Evolutionary conservation across 2,113 vertebrate species (phyloP).

Genomic region (Hypomesus transpacificus): DNA sequence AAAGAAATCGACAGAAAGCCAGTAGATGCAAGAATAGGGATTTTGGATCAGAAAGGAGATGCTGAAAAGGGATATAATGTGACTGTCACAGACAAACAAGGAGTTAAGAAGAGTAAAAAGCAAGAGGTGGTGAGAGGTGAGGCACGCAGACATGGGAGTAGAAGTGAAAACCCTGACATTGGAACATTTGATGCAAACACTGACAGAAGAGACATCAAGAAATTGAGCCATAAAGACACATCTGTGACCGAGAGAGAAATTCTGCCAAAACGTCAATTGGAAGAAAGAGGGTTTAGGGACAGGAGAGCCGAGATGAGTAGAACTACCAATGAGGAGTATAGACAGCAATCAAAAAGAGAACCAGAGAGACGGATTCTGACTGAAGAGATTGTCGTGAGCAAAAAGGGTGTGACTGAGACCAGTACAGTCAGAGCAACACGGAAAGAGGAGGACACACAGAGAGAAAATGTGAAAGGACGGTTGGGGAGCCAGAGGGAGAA

Average conservation of each 20-base stretch:
- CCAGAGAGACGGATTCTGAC: not conserved
- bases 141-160: constrained; percentile 18
- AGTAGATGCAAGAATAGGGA: not conserved
- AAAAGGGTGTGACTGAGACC: not conserved
- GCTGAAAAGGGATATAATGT: not conserved
- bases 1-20: not conserved
- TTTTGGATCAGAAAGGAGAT: not conserved
- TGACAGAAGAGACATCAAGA: not conserved
- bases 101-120: constrained; percentile 15
- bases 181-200: not conserved
- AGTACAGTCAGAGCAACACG: not conserved
- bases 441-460: not conserved
- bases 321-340: constrained; percentile 10
- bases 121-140: constrained; percentile 15
- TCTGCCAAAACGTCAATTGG: not conserved
- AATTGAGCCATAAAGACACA: constrained; percentile 4
- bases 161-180: constrained; percentile 12
- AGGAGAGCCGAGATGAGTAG: constrained; percentile 29
- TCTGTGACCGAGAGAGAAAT: not conserved
- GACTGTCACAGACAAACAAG: not conserved
- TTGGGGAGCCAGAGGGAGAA: not conserved
- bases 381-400: not conserved
- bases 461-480: not conserved
- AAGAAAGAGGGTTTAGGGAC: constrained; percentile 35
- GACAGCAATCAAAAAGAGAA: not conserved